Percentiles rank a stretch among this genome's conserved stretches.
Evolutionary conservation across 2,888 invertebrate species (phyloP).

Genomic region (Schizotus pectinicornis): DNA sequence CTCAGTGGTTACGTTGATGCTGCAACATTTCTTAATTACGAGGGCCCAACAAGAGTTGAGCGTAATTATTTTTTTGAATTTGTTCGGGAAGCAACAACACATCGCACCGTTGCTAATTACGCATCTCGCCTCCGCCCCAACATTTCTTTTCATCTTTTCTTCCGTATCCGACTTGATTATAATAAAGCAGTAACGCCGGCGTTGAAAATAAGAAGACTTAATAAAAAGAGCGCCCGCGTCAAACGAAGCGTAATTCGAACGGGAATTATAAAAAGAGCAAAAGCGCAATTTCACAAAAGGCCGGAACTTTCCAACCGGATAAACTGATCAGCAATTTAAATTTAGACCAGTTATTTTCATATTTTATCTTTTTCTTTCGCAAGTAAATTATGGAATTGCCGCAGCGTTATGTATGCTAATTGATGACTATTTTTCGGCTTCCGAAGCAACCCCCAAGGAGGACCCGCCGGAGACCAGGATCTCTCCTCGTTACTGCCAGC

Average conservation of each 20-base stretch:
- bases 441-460: not conserved
- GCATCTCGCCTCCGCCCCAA: not conserved
- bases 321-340: constrained; percentile 60
- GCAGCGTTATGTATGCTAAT: constrained; percentile 18
- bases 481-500: not conserved
- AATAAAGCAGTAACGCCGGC: constrained; percentile 17
- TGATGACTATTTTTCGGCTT: constrained; percentile 3
- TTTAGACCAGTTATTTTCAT: constrained; percentile 54
- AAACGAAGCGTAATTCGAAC: constrained; percentile 49
- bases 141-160: constrained; percentile 9
- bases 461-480: too few species aligned
- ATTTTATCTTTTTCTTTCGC: constrained; percentile 27
- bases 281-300: constrained; percentile 49
- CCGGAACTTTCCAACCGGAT: constrained; percentile 57
- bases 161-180: constrained; percentile 16
- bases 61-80: not conserved
- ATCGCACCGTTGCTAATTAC: not conserved
- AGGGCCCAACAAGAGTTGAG: not conserved
- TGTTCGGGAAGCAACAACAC: not conserved
- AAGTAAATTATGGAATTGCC: constrained; percentile 13
- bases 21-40: not conserved
- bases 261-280: constrained; percentile 48
- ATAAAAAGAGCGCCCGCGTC: constrained; percentile 36
- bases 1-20: not conserved
- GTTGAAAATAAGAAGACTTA: constrained; percentile 31